Evolutionary conservation across 2,888 invertebrate genomes (phyloP).

Genomic region (Trichopoda pennipes): DNA sequence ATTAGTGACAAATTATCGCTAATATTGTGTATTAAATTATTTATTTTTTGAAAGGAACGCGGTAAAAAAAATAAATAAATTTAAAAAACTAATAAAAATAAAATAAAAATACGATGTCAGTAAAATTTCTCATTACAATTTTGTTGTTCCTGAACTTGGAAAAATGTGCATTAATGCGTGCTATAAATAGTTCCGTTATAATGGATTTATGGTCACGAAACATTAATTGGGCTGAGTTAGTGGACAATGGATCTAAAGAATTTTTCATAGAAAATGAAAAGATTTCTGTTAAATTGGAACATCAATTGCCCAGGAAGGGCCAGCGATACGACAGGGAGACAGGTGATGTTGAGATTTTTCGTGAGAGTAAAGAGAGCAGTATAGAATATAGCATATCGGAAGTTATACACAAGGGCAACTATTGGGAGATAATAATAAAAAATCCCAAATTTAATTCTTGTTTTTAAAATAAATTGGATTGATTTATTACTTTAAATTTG

Average conservation of each 20-base stretch:
- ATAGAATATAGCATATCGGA: conserved; percentile 44
- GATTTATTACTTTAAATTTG: no score
- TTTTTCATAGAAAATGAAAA: conserved; percentile 50
- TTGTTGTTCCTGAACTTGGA: not conserved
- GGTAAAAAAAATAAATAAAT: no score
- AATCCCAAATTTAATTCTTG: conserved; percentile 51
- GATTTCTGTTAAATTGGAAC: conserved; percentile 38
- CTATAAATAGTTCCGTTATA: conserved; percentile 44
- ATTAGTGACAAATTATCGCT: conserved; percentile 11
- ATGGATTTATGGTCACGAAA: conserved; percentile 53
- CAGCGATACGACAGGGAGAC: conserved; percentile 1
- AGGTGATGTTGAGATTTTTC: conserved; percentile 43
- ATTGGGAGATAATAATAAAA: conserved; percentile 53
- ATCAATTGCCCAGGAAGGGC: conserved; percentile 19
- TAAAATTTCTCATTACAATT: conserved; percentile 6
- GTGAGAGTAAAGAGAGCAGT: conserved; percentile 53
- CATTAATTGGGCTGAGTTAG: conserved; percentile 40
- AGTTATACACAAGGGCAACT: conserved; percentile 39
- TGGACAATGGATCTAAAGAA: conserved; percentile 39
- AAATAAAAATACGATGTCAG: conserved; percentile 1
- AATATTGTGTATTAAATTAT: conserved; percentile 34
- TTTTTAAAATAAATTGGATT: conserved; percentile 3
- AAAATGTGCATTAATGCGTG: not conserved
- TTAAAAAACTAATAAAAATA: not conserved
- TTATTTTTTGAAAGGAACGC: conserved; percentile 20